Evolutionary conservation across 2,797 vertebrate genomes (phyloP), one percentile per base, ranked within the genome.

Genomic region (Trachops cirrhosus): DNA sequence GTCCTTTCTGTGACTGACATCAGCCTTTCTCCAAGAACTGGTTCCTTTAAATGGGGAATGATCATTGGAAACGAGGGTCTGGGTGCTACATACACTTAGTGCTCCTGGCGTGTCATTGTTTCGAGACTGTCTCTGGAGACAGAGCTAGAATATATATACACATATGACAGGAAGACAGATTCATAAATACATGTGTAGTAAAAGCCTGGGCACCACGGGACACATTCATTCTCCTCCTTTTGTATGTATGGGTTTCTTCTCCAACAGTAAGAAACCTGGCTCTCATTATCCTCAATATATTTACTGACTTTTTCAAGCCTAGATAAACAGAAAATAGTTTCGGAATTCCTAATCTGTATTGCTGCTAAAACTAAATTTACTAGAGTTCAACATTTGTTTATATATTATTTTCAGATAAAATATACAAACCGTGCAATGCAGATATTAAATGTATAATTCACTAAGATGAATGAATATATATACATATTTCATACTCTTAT

Each of bases 371-470:
- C 4, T 82, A 89, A 86, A 50, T 44, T 41, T 84, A 57, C 46
- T 77, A 74, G 57, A 89, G 9, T 32, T 86, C 48, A 74, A 39
- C 18, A 54, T 78, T 19, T 74, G 22, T 68, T 73, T 84, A 21
- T 82, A 48, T 52, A 54, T 34, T 64, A 64, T 74, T 70, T 84
- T 39, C 34, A 52, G 70, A 24, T 67, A 83, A 71, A 92, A 77
- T 54, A 62, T 57, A 68, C 16, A 59, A 78, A 62, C 9, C 46
- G 3, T 34, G 10, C 12, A 84, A 37, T 79, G 34, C 0, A 84
- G 62, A 90, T 83, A 37, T 86, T 92, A 86, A 77, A 11, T 80
- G 41, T 67, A 67, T 77, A 67, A 82, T 86, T 92, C n/a, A 74
- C 59, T 77, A 64, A 73, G 48, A 34, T 48, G 93, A 57, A 37